Conservation (phyloP, 2,797 vertebrate genomes). For the Pseudochirops corinnae region DNA sequence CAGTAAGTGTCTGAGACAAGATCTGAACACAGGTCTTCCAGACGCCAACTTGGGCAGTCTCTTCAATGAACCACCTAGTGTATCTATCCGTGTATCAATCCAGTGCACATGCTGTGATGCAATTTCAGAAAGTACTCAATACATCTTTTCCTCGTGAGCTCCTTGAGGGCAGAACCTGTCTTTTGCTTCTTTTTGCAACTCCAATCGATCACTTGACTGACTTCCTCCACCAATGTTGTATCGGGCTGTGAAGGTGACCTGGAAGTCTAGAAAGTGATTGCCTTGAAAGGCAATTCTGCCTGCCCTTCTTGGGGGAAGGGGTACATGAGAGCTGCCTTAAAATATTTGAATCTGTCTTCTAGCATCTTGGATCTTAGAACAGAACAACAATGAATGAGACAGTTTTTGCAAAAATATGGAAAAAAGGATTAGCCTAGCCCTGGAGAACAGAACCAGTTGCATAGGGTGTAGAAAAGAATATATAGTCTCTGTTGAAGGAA, state of each 20-base stretch:
- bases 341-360: not conserved
- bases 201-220: not conserved
- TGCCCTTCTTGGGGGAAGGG: not conserved
- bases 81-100: not conserved
- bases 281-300: not conserved
- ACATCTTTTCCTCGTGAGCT: not conserved
- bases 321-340: not conserved
- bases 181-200: not conserved
- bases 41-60: not conserved
- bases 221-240: not conserved
- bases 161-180: not conserved
- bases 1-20: not conserved
- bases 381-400: not conserved
- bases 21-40: not conserved
- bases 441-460: not conserved
- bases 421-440: not conserved
- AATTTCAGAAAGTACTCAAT: not conserved
- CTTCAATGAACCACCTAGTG: not conserved
- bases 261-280: not conserved
- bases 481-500: not conserved
- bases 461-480: not conserved
- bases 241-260: not conserved
- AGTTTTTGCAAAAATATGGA: not conserved
- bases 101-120: not conserved
- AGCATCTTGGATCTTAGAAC: not conserved